These are phyloP conservation scores for Halictus rubicundus DNA, from an alignment of 1,140 invertebrate genomes.

Conservation along the genomic window DNA sequence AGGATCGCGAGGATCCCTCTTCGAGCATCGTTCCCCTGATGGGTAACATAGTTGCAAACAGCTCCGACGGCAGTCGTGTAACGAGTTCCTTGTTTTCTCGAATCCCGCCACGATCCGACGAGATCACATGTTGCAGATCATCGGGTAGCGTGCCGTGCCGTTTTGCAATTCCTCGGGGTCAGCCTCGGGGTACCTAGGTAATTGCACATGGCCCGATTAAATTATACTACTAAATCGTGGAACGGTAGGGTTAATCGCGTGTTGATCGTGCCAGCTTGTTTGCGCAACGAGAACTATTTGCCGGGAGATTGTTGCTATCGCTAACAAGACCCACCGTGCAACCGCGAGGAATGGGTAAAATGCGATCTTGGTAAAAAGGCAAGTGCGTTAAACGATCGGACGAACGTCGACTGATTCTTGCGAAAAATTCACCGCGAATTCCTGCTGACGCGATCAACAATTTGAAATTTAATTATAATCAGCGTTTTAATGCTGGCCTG, in stretches of 20 bases:
- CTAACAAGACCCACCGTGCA: constrained; percentile 19
- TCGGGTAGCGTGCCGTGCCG: constrained; percentile 7
- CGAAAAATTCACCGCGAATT: too few species aligned
- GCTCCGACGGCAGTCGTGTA: constrained; percentile 14
- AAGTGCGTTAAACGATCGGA: not conserved
- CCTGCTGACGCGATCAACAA: too few species aligned
- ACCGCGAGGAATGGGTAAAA: not conserved
- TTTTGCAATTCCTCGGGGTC: constrained; percentile 22
- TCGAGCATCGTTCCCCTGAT: not conserved
- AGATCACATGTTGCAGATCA: constrained; percentile 16
- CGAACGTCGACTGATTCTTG: too few species aligned
- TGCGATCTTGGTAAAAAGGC: too few species aligned
- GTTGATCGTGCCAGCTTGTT: constrained; percentile 20
- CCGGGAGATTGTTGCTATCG: constrained; percentile 5
- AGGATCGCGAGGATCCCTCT: not conserved
- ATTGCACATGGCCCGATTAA: constrained; percentile 41
- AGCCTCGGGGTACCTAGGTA: constrained; percentile 5
- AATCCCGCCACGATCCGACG: not conserved
- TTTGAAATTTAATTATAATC: too few species aligned
- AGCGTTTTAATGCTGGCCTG: too few species aligned
- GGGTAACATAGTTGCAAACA: constrained; percentile 13
- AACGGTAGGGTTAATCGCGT: constrained; percentile 7
- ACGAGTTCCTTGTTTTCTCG: constrained; percentile 6
- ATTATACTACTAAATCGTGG: constrained; percentile 26
- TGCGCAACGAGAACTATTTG: constrained; percentile 1